Evolutionary conservation across 2,888 invertebrate genomes (phyloP).

Genomic region (Apotomis capreana): DNA sequence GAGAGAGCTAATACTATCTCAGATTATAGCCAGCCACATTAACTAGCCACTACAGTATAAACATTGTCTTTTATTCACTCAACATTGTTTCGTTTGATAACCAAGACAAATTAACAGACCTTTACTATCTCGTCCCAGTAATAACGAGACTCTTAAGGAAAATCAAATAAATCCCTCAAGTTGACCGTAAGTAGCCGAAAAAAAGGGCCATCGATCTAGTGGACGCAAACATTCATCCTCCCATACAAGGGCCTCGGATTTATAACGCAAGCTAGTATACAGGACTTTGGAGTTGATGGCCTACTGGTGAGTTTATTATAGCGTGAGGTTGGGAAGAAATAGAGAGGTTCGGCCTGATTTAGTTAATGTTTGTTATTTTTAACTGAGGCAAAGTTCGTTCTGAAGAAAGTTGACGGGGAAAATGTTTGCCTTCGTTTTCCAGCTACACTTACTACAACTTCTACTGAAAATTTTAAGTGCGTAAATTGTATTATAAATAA

Average conservation of each 20-base stretch:
- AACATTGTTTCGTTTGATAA: constrained; percentile 16
- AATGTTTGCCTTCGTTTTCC: background rate
- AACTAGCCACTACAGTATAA: background rate
- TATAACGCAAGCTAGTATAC: constrained; percentile 21
- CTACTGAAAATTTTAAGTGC: too few relatives aligned
- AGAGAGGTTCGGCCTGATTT: constrained; percentile 36
- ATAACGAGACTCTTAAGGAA: constrained; percentile 38
- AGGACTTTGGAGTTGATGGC: constrained; percentile 26
- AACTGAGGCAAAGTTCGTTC: background rate
- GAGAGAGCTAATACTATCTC: constrained; percentile 14
- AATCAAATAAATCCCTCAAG: constrained; percentile 44
- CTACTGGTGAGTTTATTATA: constrained; percentile 17
- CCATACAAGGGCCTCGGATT: constrained; percentile 41
- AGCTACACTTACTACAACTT: too few relatives aligned
- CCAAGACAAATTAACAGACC: constrained; percentile 36
- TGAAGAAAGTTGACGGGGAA: background rate
- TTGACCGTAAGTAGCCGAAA: constrained; percentile 42
- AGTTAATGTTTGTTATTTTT: constrained; percentile 29
- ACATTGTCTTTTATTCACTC: constrained; percentile 13
- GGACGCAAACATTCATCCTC: constrained; percentile 45
- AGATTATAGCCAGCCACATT: constrained; percentile 21
- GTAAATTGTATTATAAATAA: too few relatives aligned
- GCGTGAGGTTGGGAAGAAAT: constrained; percentile 13
- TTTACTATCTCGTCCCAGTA: constrained; percentile 30
- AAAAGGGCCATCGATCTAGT: constrained; percentile 42